Evolutionary conservation across 2,888 invertebrate genomes (phyloP).

Genomic region (Schrankia costaestrigalis): DNA sequence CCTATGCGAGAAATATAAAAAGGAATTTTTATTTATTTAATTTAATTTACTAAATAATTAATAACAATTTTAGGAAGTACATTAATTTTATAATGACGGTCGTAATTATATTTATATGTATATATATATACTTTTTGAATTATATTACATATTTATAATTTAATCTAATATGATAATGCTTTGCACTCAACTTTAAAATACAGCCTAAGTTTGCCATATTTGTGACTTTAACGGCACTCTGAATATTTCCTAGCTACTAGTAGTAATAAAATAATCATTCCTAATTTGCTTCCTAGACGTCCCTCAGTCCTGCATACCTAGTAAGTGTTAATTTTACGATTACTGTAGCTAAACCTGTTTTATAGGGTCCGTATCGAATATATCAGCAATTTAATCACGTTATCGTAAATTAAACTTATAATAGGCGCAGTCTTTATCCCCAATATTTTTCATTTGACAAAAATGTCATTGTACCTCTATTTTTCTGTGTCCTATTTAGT

Average conservation of each 20-base stretch:
- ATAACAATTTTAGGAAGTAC: conserved; percentile 56
- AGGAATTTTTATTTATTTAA: conserved; percentile 25
- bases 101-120: conserved; percentile 30
- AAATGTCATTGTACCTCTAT: too few species aligned
- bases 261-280: not conserved
- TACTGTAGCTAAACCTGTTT: too few species aligned
- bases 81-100: conserved; percentile 41
- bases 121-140: conserved; percentile 25
- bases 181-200: conserved; percentile 35
- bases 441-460: too few species aligned
- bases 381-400: too few species aligned
- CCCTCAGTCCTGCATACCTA: too few species aligned
- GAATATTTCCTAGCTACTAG: too few species aligned
- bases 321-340: too few species aligned
- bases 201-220: conserved; percentile 21
- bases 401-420: too few species aligned
- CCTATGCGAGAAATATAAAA: conserved; percentile 34
- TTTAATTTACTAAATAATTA: conserved; percentile 50
- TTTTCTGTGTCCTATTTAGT: too few species aligned
- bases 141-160: conserved; percentile 31
- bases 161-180: conserved; percentile 21
- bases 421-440: too few species aligned
- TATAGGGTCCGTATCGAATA: too few species aligned
- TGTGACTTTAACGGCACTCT: conserved; percentile 23
- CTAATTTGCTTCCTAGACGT: too few species aligned